These are phyloP conservation scores for Liposcelis brunnea DNA, from an alignment of 2,888 invertebrate species.

Conservation along the genomic window DNA sequence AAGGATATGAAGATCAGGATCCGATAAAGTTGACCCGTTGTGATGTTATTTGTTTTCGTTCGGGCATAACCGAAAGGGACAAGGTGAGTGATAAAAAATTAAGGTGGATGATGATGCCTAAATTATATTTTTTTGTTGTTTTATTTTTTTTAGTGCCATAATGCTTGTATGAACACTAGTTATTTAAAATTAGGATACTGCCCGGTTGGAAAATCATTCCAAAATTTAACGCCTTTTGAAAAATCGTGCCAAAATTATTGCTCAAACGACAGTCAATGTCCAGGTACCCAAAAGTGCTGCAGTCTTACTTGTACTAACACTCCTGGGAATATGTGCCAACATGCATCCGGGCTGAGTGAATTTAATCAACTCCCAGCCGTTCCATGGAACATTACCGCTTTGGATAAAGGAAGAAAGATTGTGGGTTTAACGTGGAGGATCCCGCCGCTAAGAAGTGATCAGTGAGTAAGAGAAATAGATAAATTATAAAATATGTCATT, in stretches of 20 bases:
- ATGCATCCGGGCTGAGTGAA: slow-evolving; percentile 38
- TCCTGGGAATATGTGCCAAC: slow-evolving; percentile 50
- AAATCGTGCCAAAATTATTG: slow-evolving; percentile 43
- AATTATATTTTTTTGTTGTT: no score
- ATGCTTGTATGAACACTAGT: no score
- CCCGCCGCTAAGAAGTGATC: slow-evolving; percentile 11
- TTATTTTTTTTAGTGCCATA: no score
- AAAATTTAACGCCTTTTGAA: slow-evolving; percentile 28
- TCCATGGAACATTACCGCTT: slow-evolving; percentile 20
- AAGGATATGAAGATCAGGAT: neutral
- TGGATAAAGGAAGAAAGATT: slow-evolving; percentile 18
- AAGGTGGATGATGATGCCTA: no score
- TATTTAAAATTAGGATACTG: no score
- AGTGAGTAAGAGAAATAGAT: slow-evolving; percentile 22
- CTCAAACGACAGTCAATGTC: slow-evolving; percentile 47
- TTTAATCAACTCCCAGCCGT: slow-evolving; percentile 16
- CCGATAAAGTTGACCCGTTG: neutral
- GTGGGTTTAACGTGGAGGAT: no score
- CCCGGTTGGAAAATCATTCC: no score
- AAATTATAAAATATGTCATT: slow-evolving; percentile 6
- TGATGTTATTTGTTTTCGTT: neutral
- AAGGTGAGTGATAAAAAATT: neutral
- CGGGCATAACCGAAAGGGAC: neutral
- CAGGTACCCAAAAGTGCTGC: slow-evolving; percentile 51
- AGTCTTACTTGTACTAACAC: no score